These are phyloP conservation scores for Ellobius talpinus DNA, from an alignment of 2,113 vertebrate genomes.

Conservation along the genomic window DNA sequence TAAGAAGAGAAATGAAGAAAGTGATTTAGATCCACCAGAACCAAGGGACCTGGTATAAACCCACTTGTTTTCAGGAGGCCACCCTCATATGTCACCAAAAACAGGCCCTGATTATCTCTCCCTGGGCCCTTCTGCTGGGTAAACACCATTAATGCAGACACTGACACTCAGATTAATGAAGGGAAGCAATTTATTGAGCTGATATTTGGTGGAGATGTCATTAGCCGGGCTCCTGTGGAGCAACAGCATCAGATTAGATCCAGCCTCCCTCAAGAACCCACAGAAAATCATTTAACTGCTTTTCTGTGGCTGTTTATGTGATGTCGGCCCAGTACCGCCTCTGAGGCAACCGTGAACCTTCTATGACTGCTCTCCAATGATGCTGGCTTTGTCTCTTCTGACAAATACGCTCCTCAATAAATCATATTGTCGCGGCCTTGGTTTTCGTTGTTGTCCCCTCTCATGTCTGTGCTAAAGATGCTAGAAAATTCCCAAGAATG, in stretches of 20 bases:
- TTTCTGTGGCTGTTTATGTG: constrained; percentile 52
- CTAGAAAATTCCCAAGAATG: constrained; percentile 18
- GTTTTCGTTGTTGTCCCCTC: constrained; percentile 9
- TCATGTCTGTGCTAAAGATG: constrained; percentile 19
- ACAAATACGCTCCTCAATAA: constrained; percentile 56
- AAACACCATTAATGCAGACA: constrained; percentile 69
- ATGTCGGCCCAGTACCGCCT: constrained; percentile 16
- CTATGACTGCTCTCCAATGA: constrained; percentile 44
- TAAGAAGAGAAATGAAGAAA: constrained; percentile 40
- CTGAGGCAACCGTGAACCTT: constrained; percentile 27
- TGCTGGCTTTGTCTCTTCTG: constrained; percentile 45
- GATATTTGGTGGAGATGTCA: constrained; percentile 77
- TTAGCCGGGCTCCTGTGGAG: constrained; percentile 48
- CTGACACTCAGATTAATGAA: constrained; percentile 78
- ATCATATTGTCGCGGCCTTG: constrained; percentile 36
- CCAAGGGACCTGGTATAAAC: neutral
- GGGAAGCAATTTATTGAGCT: constrained; percentile 80
- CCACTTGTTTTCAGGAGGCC: constrained; percentile 48
- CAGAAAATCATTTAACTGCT: constrained; percentile 74
- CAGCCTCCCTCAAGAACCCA: constrained; percentile 51
- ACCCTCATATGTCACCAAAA: constrained; percentile 64
- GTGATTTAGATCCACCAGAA: constrained; percentile 9
- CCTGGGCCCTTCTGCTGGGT: constrained; percentile 62
- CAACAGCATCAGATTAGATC: constrained; percentile 62
- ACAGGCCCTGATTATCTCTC: constrained; percentile 57